These are phyloP conservation scores for Hirtodrosophila alboralis DNA, from an alignment of 2,888 invertebrate species.

Conservation along the genomic window DNA sequence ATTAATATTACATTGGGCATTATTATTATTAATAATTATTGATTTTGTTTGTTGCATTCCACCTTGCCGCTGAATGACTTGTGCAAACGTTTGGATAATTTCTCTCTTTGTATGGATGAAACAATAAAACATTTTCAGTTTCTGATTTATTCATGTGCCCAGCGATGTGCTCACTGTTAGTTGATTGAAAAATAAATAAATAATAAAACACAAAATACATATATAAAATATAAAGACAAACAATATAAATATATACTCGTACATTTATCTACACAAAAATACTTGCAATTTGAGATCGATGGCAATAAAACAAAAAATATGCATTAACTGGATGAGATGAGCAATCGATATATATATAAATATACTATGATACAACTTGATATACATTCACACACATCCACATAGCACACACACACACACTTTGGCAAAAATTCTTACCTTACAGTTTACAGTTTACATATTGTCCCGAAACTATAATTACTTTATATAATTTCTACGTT, in stretches of 20 bases:
- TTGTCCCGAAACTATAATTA: conserved; percentile 47
- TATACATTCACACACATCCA: conserved; percentile 17
- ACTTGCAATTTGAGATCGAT: conserved; percentile 10
- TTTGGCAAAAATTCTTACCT: conserved; percentile 61
- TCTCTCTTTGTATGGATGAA: conserved; percentile 66
- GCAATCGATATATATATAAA: no score
- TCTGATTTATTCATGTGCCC: conserved; percentile 68
- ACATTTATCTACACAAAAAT: conserved; percentile 11
- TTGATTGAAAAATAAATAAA: conserved; percentile 48
- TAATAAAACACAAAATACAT: conserved; percentile 3
- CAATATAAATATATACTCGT: conserved; percentile 26
- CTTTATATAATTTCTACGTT: conserved; percentile 56
- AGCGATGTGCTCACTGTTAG: conserved; percentile 45
- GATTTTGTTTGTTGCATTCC: conserved; percentile 64
- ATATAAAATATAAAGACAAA: conserved; percentile 22
- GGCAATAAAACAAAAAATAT: not conserved
- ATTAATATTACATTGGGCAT: conserved; percentile 74
- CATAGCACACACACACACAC: conserved; percentile 35
- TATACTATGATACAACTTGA: no score
- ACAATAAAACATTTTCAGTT: conserved; percentile 57
- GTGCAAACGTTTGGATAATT: conserved; percentile 71
- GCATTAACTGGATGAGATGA: no score
- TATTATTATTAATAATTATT: conserved; percentile 63
- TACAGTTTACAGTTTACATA: conserved; percentile 53
- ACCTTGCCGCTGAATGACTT: conserved; percentile 57